Evolutionary conservation across 2,888 invertebrate species (phyloP).

Genomic region (Mythimna lalbum): DNA sequence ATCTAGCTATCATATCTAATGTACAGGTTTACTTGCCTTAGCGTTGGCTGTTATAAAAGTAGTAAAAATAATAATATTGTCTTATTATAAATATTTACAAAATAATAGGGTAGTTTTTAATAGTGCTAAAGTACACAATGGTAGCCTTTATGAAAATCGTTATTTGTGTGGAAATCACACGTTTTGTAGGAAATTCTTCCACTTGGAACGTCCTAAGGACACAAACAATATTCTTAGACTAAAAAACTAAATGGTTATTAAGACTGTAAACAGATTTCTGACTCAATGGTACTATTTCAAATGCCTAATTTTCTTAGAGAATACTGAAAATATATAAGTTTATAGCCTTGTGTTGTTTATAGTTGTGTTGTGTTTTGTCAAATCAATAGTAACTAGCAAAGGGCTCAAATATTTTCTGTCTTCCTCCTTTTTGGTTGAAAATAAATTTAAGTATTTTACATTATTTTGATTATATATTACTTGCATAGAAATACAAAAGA

Average conservation of each 20-base stretch:
- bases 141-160: slow-evolving; percentile 50
- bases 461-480: slow-evolving; percentile 37
- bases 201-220: slow-evolving; percentile 52
- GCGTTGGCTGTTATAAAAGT: slow-evolving; percentile 79
- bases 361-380: slow-evolving; percentile 41
- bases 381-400: slow-evolving; percentile 19
- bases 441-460: slow-evolving; percentile 22
- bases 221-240: slow-evolving; percentile 25
- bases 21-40: slow-evolving; percentile 88
- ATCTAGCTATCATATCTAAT: slow-evolving; percentile 56
- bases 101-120: slow-evolving; percentile 52
- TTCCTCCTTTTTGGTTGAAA: slow-evolving; percentile 67
- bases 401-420: slow-evolving; percentile 68
- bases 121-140: slow-evolving; percentile 55
- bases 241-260: slow-evolving; percentile 23
- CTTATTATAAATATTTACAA: slow-evolving; percentile 68
- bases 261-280: slow-evolving; percentile 49
- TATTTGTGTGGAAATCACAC: slow-evolving; percentile 35
- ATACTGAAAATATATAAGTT: slow-evolving; percentile 28
- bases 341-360: slow-evolving; percentile 3
- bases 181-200: slow-evolving; percentile 38
- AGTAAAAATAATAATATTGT: slow-evolving; percentile 64
- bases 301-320: slow-evolving; percentile 19
- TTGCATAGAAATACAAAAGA: slow-evolving; percentile 20
- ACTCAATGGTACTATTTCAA: slow-evolving; percentile 49